phyloP scores from a whole-genome alignment of 2,797 vertebrate species.

The Trachurus trachurus region DNA sequence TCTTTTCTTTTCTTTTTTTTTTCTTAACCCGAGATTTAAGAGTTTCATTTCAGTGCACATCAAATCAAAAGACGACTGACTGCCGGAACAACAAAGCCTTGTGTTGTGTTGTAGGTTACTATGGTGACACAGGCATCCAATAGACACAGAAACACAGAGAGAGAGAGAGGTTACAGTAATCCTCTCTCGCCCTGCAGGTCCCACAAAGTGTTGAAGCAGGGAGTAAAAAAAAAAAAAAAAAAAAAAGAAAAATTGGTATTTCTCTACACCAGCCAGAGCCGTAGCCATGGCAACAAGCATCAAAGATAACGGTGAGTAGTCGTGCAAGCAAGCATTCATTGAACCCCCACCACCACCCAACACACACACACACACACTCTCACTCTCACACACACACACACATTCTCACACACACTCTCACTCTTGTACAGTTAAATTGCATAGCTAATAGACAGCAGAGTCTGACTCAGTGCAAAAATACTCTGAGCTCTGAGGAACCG shows the following conservation, averaged over 20 bases:
- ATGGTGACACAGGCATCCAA: too few relatives aligned
- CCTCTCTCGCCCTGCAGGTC: conserved; percentile 28
- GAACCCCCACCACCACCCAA: neutral
- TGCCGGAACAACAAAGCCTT: too few relatives aligned
- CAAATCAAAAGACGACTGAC: too few relatives aligned
- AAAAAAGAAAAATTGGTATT: conserved; percentile 4
- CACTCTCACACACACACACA: conserved; percentile 2
- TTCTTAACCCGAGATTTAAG: too few relatives aligned
- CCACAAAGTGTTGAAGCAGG: conserved; percentile 47
- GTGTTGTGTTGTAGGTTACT: too few relatives aligned
- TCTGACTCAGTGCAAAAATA: neutral
- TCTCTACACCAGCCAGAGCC: conserved; percentile 25
- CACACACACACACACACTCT: conserved; percentile 4
- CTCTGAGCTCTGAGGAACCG: neutral
- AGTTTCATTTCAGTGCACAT: too few relatives aligned
- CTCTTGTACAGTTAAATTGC: neutral
- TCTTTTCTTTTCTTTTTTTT: too few relatives aligned
- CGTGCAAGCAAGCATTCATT: neutral
- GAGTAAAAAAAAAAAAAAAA: neutral
- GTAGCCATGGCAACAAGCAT: conserved; percentile 71
- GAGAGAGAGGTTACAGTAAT: neutral
- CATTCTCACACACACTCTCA: conserved; percentile 13
- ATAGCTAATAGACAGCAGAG: neutral
- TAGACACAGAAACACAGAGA: too few relatives aligned
- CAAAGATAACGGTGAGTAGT: conserved; percentile 27